Conservation (phyloP, 2,113 vertebrate species). For the Eptesicus fuscus region DNA sequence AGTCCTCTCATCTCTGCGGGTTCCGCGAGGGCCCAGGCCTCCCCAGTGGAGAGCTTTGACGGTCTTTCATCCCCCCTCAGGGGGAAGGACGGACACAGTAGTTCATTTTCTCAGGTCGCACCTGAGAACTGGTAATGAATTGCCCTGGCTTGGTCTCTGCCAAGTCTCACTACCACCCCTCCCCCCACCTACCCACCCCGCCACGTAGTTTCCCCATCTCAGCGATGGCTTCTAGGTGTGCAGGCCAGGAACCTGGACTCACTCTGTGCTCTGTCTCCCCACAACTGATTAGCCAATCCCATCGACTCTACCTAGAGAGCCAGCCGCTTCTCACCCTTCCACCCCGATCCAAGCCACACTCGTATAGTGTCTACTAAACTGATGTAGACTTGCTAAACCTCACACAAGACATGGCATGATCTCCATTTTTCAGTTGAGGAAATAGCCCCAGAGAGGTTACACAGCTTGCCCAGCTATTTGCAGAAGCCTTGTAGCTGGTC, state of each 20-base stretch:
- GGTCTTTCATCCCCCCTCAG: rapidly evolving
- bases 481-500: background rate
- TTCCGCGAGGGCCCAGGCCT: rapidly evolving
- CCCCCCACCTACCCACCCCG: rapidly evolving
- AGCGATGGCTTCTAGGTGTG: rapidly evolving
- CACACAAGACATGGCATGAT: background rate
- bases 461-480: background rate
- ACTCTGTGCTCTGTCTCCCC: background rate
- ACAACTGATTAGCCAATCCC: background rate
- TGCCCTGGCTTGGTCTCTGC: background rate
- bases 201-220: background rate
- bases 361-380: rapidly evolving
- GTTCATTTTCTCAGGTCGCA: background rate
- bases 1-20: background rate
- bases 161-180: background rate
- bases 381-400: rapidly evolving
- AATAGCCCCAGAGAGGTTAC: background rate
- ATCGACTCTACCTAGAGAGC: background rate
- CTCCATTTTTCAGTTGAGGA: background rate
- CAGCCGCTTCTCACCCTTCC: background rate
- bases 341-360: background rate
- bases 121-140: background rate
- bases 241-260: background rate
- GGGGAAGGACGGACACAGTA: background rate
- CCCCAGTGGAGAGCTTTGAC: background rate